Base-by-base conservation (phyloP, 2,797 vertebrate species). In the Siniperca undulata region DNA sequence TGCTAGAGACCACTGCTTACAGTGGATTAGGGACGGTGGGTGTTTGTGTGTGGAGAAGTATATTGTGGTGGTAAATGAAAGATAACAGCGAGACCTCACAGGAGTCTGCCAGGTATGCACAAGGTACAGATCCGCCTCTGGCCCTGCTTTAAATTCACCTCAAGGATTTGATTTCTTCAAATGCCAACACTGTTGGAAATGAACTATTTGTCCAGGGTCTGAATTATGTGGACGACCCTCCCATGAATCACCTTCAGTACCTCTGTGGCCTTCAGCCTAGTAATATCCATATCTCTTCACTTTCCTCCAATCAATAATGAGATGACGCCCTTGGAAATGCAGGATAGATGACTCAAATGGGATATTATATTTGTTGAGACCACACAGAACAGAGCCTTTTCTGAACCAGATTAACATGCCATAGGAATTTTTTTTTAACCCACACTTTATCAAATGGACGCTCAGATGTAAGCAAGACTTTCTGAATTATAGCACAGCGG, bases 251-350 rank as follows among this genome's bases (percentile, higher is more conserved):
- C 86, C 87, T 89, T 85, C 85, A 83, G 84, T 88, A 85, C 91
- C 89, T 90, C 82, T 48, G 86, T 85, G 92, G 93, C 93, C 94
- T 95, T 95, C 89, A 86, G 91, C 84, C 78, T 53, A 34, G 87
- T 92, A 89, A 93, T 95, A 94, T 94, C 92, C 93, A 93, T 93
- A 93, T 92, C 92, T 93, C 90, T 91, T 92, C 91, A 92, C 90
- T 94, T 94, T 93, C 86, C 85, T 91, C 86, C 87, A 91, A 94
- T 95, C 93, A 93, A 94, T 96, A 94, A 93, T 90, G 84, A 90
- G 84, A 93, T 84, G 89, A 92, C 82, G 92, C 88, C 93, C 93
- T 95, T 94, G 93, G 90, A 95, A 93, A 91, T 75, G 75, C 82
- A 74, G 89, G 87, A 92, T 86, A 85, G 92, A 94, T 89, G 91